Conservation (phyloP, 2,113 vertebrate genomes). For the Colius striatus region DNA sequence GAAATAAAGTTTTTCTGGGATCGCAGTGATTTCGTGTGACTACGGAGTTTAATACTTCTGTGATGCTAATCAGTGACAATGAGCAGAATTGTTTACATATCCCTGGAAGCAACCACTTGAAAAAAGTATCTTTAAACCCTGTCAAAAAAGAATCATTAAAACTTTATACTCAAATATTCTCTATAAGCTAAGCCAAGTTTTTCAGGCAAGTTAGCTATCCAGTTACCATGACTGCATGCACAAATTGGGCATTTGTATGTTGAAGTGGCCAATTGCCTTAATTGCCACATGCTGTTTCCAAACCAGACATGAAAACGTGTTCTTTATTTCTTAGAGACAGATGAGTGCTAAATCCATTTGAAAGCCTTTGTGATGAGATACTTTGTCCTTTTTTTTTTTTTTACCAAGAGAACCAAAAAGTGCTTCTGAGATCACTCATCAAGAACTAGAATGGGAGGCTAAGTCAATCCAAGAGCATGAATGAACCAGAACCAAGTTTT, state of each 20-base stretch:
- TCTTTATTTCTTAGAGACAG: background rate
- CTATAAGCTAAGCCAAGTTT: background rate
- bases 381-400: background rate
- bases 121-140: background rate
- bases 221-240: background rate
- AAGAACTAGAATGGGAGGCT: background rate
- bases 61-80: background rate
- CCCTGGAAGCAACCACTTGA: background rate
- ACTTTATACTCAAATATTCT: background rate
- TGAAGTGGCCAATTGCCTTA: background rate
- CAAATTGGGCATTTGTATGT: background rate
- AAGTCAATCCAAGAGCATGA: background rate
- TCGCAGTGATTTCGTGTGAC: background rate
- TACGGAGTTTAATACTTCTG: background rate
- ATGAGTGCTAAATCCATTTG: background rate
- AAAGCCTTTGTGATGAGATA: background rate
- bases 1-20: background rate
- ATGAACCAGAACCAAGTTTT: background rate
- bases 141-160: background rate
- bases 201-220: background rate
- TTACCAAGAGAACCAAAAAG: background rate
- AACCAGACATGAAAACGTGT: background rate
- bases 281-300: background rate
- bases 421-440: background rate
- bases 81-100: background rate